Conservation (phyloP, 2,113 vertebrate genomes). For the Alouatta palliata region DNA sequence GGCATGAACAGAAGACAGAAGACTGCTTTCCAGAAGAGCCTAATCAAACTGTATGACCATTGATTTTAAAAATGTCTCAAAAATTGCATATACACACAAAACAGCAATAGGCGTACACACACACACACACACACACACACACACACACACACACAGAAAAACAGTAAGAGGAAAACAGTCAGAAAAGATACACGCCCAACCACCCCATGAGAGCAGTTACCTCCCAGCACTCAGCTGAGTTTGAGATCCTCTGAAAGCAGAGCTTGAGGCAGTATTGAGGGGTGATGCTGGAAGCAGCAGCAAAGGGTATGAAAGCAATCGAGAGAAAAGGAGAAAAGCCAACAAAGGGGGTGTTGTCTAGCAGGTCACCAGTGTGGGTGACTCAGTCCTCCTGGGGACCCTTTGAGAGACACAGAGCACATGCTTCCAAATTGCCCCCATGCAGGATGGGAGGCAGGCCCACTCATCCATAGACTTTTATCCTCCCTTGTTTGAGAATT, state of each 20-base stretch:
- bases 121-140: too few relatives aligned
- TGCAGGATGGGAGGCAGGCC: background rate
- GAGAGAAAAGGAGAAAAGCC: background rate
- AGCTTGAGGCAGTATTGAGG: background rate
- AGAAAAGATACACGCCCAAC: background rate
- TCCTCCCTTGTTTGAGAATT: background rate
- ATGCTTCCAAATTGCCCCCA: background rate
- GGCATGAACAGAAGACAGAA: background rate
- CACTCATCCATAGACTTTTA: background rate
- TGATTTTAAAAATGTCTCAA: background rate
- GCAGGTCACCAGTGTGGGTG: background rate
- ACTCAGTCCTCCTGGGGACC: background rate
- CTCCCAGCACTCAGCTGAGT: too few relatives aligned
- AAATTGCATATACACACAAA: background rate
- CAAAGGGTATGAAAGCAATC: background rate
- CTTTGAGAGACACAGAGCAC: background rate
- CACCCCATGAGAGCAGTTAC: background rate
- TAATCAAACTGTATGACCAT: background rate
- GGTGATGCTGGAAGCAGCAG: background rate
- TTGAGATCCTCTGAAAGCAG: background rate
- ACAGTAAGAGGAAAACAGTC: background rate
- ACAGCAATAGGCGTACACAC: background rate
- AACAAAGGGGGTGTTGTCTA: background rate
- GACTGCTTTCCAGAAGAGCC: background rate
- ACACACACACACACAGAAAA: rapidly evolving